Base-by-base conservation (phyloP, 2,113 vertebrate species). In the Boleophthalmus pectinirostris region DNA sequence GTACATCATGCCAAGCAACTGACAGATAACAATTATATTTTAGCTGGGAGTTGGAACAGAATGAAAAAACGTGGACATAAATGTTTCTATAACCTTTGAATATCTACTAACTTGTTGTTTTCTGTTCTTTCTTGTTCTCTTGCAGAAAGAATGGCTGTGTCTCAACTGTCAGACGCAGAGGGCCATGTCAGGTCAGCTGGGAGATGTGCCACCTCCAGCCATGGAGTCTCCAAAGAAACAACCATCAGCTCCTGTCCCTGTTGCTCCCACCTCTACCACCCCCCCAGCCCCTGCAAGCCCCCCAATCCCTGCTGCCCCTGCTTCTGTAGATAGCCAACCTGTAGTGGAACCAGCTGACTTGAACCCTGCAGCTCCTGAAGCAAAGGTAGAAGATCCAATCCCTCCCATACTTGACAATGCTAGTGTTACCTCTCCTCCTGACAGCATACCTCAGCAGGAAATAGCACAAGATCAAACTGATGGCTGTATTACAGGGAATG, bases 61-160 rank as follows among this genome's bases (percentile, higher is more conserved):
- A 53, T 53, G 49, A 18, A 15, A 2, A n/a, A 53, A n/a, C 18
- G 5, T 38, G 35, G 35, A 38, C 35, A 38, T 38, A 38, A 49
- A 18, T 16, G 47, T 49, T 54, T n/a, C n/a, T 54, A 7, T 54
- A 54, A 2, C 11, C 21, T 33, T 63, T 43, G 9, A 11, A 38
- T 43, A 9, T n/a, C 0, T 38, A 3, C 35, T 64, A 12, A 64
- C 61, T 51, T 75, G 13, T 75, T 5, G 57, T 20, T 0, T 74
- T 29, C 29, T 29, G 29, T 29, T 29, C 29, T 29, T 29, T 29
- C 29, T 29, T 14, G 69, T 82, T 90, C 46, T 84, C 67, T 90
- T 91, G 24, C 93, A 99, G 97, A 95, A 96, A 89, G 97, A 99
- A 94, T 99, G 98, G 98, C 94, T 99, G 66, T 99, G 98, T 87